phyloP scores from a whole-genome alignment of 2,113 vertebrate genomes.

The Hemiscyllium ocellatum region DNA sequence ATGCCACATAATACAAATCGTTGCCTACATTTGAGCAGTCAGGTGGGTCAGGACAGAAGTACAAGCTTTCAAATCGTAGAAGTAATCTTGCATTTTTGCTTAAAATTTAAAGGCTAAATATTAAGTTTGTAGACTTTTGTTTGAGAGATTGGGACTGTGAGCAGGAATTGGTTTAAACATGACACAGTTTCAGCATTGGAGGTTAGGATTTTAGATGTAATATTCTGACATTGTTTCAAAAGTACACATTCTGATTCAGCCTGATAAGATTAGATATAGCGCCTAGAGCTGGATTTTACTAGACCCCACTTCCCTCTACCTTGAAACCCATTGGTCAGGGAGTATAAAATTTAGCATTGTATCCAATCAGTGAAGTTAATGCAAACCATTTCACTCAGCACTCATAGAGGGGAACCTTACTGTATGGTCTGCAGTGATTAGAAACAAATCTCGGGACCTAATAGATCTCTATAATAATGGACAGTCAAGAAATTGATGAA shows the following conservation, averaged over 20 bases:
- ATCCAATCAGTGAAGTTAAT: not conserved
- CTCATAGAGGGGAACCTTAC: not conserved
- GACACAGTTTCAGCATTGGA: not conserved
- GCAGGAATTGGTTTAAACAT: not conserved
- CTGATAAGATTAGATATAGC: not conserved
- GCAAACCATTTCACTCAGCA: not conserved
- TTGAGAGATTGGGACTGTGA: not conserved
- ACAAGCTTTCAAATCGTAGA: not conserved
- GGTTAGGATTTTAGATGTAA: not conserved
- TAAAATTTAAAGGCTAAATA: not conserved
- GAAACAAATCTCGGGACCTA: too few relatives aligned
- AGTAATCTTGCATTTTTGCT: not conserved
- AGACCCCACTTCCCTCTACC: too few relatives aligned
- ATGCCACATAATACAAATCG: too few relatives aligned
- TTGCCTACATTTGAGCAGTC: not conserved
- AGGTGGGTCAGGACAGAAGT: not conserved
- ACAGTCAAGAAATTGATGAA: too few relatives aligned
- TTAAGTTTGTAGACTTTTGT: not conserved
- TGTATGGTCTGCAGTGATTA: not conserved
- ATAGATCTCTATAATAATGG: too few relatives aligned
- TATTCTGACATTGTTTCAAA: not conserved
- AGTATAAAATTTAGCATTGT: too few relatives aligned
- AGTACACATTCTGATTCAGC: not conserved
- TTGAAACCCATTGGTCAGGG: too few relatives aligned
- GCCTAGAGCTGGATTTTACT: not conserved